Percentiles rank a stretch among this genome's conserved stretches.
phyloP scores from a whole-genome alignment of 2,113 vertebrate genomes.

The Ardeotis arabs region DNA sequence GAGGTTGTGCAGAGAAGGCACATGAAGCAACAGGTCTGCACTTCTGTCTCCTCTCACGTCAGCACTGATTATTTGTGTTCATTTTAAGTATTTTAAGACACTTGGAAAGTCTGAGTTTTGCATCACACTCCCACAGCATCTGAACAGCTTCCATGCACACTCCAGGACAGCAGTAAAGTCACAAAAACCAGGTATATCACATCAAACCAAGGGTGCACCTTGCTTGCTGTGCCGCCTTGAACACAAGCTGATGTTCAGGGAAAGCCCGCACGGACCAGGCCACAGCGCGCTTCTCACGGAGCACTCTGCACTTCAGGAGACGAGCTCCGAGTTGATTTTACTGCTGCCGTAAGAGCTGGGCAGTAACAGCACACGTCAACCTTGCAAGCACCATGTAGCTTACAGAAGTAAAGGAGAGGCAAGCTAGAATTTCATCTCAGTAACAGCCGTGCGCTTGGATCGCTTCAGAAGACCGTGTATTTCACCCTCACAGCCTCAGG shows the following conservation, averaged over 20 bases:
- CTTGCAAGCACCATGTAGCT: background rate
- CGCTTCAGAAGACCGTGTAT: background rate
- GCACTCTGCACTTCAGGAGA: background rate
- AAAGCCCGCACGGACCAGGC: background rate
- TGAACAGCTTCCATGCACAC: fast-evolving
- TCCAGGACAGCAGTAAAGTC: background rate
- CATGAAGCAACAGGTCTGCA: background rate
- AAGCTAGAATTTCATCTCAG: background rate
- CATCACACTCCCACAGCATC: background rate
- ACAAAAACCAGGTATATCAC: too few species aligned
- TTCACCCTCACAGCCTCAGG: background rate
- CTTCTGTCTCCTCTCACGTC: background rate
- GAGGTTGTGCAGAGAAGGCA: background rate
- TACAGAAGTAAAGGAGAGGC: background rate
- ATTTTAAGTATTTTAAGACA: background rate
- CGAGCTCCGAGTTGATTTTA: background rate
- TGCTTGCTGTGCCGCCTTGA: background rate
- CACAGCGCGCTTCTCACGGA: fast-evolving
- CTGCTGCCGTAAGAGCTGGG: background rate
- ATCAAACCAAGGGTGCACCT: background rate
- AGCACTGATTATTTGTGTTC: background rate
- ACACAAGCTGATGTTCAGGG: background rate
- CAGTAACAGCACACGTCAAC: background rate
- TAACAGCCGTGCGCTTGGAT: background rate
- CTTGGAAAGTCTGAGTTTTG: background rate